Conservation (phyloP, 1,140 invertebrate species). For the Drosophila repleta region DNA sequence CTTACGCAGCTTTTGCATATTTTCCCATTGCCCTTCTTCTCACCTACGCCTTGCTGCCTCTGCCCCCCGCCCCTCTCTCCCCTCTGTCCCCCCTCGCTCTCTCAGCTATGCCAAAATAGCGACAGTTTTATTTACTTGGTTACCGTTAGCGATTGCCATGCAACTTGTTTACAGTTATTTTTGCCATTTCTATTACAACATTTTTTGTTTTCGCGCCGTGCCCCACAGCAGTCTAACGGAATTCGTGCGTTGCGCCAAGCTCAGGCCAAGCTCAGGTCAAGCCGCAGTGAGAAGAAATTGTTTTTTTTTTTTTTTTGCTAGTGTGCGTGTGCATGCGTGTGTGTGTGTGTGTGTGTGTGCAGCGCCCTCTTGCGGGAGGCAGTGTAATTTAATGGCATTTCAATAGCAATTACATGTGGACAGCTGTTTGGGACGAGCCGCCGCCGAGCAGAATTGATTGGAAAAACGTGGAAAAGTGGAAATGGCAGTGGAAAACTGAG, state of each 20-base stretch:
- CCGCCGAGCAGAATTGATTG: slow-evolving; percentile 47
- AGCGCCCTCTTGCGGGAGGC: background rate
- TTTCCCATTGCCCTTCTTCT: slow-evolving; percentile 7
- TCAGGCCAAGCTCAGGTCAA: slow-evolving; percentile 9
- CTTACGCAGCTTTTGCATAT: slow-evolving; percentile 4
- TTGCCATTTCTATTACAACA: slow-evolving; percentile 27
- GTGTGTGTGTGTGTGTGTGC: background rate
- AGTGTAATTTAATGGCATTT: slow-evolving; percentile 54
- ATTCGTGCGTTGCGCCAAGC: slow-evolving; percentile 28
- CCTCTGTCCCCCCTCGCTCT: too few relatives aligned
- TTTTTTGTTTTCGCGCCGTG: slow-evolving; percentile 12
- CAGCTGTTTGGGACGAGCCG: slow-evolving; percentile 50
- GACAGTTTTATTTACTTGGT: slow-evolving; percentile 81
- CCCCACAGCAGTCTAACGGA: slow-evolving; percentile 45
- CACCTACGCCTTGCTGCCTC: slow-evolving; percentile 5
- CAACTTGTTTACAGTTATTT: slow-evolving; percentile 69
- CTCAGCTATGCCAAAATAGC: slow-evolving; percentile 58
- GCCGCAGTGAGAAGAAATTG: slow-evolving; percentile 11
- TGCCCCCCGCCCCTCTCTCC: background rate
- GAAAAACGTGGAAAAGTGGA: slow-evolving; percentile 16
- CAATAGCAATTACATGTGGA: slow-evolving; percentile 61
- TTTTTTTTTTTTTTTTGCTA: background rate
- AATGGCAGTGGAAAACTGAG: slow-evolving; percentile 9
- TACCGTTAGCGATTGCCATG: slow-evolving; percentile 62
- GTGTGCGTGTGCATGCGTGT: background rate